A percentile compares a stretch with the other conserved stretches of the same genome.
Evolutionary conservation across 64 coral and sea anemone genomes (phyloP).

Genomic region (Montipora sp.): DNA sequence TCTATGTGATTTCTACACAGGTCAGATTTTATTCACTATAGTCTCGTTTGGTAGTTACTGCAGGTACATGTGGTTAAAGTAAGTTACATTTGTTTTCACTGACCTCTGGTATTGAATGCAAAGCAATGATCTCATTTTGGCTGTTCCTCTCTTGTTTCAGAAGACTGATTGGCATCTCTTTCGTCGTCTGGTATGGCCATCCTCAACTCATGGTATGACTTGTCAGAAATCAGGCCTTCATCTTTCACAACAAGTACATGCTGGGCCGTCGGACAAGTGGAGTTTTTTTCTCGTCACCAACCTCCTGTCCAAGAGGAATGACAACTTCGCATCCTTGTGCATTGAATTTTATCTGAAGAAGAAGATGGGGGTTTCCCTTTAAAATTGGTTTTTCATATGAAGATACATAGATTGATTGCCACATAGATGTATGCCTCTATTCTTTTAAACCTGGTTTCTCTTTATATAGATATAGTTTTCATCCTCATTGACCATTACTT

Average conservation of each 20-base stretch:
- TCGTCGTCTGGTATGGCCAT: slow-evolving; percentile 35
- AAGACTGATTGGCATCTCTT: background rate
- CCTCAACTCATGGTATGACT: slow-evolving; percentile 50
- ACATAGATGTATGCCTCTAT: too few species aligned
- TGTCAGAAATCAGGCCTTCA: slow-evolving; percentile 35
- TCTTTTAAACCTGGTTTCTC: too few species aligned
- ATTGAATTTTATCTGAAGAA: slow-evolving; percentile 1
- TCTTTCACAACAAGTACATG: slow-evolving; percentile 41
- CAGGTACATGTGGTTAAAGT: too few species aligned
- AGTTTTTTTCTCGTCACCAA: too few species aligned
- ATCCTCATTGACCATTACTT: background rate
- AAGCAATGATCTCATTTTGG: background rate
- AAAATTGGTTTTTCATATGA: background rate
- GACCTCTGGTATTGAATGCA: background rate
- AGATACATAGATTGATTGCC: background rate
- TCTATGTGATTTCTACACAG: too few species aligned
- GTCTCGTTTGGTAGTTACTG: too few species aligned
- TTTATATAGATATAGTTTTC: too few species aligned
- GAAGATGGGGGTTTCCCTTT: background rate
- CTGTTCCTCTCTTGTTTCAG: background rate
- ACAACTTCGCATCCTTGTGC: background rate
- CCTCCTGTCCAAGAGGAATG: background rate
- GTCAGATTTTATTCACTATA: too few species aligned
- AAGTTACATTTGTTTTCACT: too few species aligned
- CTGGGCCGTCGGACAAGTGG: background rate